These are phyloP conservation scores for Drosophila insularis DNA, from an alignment of 1,140 invertebrate species.

Conservation along the genomic window DNA sequence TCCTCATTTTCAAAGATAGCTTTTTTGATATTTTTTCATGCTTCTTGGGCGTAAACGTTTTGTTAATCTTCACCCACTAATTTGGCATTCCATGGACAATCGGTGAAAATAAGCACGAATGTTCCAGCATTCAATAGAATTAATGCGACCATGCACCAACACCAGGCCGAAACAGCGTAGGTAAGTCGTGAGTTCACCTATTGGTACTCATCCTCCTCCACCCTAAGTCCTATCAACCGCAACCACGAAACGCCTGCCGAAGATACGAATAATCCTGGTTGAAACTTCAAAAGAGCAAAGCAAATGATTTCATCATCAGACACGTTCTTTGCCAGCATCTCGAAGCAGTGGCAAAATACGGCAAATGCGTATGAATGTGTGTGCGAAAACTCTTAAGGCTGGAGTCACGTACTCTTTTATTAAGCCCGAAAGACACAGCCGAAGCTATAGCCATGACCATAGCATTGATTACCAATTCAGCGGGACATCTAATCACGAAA, in stretches of 20 bases:
- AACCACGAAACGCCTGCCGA: neutral
- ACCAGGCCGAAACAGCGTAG: constrained; percentile 28
- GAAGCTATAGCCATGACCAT: constrained; percentile 30
- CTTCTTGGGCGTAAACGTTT: neutral
- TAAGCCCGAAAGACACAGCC: constrained; percentile 54
- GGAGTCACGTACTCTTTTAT: constrained; percentile 76
- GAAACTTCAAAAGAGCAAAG: constrained; percentile 77
- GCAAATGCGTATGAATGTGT: constrained; percentile 41
- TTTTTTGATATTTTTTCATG: neutral
- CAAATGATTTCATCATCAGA: constrained; percentile 79
- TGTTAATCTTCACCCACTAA: constrained; percentile 44
- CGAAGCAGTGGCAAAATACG: neutral
- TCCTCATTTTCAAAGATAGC: too few species aligned
- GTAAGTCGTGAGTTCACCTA: neutral
- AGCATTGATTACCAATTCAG: constrained; percentile 80
- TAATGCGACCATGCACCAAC: constrained; percentile 65
- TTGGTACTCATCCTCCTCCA: neutral
- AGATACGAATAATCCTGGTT: constrained; percentile 53
- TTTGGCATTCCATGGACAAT: constrained; percentile 70
- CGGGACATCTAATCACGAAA: constrained; percentile 74
- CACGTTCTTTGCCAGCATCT: constrained; percentile 47
- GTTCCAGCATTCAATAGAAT: constrained; percentile 49
- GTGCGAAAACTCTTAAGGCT: constrained; percentile 68
- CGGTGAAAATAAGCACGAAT: constrained; percentile 69
- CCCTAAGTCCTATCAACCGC: neutral